Conservation (phyloP, 37 sponge, comb jelly and placozoan genomes). For the Oopsacas minuta region DNA sequence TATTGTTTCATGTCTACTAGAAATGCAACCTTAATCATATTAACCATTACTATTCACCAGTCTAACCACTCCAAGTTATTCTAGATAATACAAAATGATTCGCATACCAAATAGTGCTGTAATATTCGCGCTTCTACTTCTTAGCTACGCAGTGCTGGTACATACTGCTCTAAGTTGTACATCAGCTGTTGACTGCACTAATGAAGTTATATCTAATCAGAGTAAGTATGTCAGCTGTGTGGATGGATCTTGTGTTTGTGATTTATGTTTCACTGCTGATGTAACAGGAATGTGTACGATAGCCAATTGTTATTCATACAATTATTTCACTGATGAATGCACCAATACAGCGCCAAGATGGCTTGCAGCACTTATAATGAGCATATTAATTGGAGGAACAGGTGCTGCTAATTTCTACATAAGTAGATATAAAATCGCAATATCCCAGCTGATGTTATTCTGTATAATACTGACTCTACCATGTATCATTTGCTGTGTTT, state of each 20-base stretch:
- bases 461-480: background rate
- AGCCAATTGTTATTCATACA: conserved; percentile 21
- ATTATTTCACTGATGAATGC: conserved; percentile 18
- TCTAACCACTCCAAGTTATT: too few relatives aligned
- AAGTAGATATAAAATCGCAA: conserved; percentile 38
- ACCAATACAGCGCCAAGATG: conserved; percentile 2
- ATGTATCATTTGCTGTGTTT: background rate
- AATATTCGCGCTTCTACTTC: background rate
- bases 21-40: too few relatives aligned
- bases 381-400: conserved; percentile 51
- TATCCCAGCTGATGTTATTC: conserved; percentile 45
- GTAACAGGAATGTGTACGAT: background rate
- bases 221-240: background rate
- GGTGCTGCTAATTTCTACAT: conserved; percentile 81
- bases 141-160: background rate
- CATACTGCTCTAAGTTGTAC: background rate
- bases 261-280: background rate
- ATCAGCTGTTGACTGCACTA: background rate
- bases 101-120: too few relatives aligned
- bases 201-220: background rate
- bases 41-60: too few relatives aligned
- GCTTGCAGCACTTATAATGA: conserved; percentile 37
- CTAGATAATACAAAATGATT: too few relatives aligned
- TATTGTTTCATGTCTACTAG: too few relatives aligned
- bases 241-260: background rate